A percentile compares a stretch with the other conserved stretches of the same genome.
These are phyloP conservation scores for Excalfactoria chinensis DNA, from an alignment of 2,113 vertebrate species.

Conservation along the genomic window DNA sequence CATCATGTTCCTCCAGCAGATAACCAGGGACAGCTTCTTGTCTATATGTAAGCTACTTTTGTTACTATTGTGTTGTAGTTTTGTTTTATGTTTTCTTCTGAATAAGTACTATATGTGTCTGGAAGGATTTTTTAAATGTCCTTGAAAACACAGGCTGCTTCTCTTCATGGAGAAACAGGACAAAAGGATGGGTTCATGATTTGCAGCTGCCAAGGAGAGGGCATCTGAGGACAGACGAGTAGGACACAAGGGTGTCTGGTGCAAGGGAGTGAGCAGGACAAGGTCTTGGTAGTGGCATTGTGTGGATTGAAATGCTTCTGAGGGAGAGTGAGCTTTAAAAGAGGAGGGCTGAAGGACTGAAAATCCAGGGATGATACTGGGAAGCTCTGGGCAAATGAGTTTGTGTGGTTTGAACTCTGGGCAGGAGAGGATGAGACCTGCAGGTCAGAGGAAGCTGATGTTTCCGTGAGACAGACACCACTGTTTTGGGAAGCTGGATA, in stretches of 20 bases:
- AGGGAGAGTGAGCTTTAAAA: background rate
- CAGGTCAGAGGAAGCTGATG: background rate
- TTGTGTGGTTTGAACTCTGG: background rate
- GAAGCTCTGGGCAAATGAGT: background rate
- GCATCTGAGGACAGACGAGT: conserved; percentile 31
- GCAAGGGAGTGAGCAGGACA: background rate
- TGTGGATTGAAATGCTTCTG: background rate
- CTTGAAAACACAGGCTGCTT: conserved; percentile 46
- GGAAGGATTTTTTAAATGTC: conserved; percentile 14
- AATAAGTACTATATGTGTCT: conserved; percentile 53
- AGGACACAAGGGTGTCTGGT: background rate
- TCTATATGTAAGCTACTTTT: conserved; percentile 11
- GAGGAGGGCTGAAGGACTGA: background rate
- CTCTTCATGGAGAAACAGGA: background rate
- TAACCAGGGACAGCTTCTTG: background rate
- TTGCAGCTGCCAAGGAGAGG: conserved; percentile 51
- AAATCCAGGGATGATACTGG: background rate
- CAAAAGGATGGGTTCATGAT: conserved; percentile 48
- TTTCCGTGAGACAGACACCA: background rate
- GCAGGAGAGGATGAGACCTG: background rate
- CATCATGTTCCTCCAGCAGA: background rate
- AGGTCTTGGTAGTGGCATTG: background rate
- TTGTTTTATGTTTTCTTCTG: background rate
- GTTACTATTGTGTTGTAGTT: background rate
- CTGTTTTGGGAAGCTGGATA: background rate